Evolutionary conservation across 2,113 vertebrate genomes (phyloP).

Genomic region (Heptranchias perlo): DNA sequence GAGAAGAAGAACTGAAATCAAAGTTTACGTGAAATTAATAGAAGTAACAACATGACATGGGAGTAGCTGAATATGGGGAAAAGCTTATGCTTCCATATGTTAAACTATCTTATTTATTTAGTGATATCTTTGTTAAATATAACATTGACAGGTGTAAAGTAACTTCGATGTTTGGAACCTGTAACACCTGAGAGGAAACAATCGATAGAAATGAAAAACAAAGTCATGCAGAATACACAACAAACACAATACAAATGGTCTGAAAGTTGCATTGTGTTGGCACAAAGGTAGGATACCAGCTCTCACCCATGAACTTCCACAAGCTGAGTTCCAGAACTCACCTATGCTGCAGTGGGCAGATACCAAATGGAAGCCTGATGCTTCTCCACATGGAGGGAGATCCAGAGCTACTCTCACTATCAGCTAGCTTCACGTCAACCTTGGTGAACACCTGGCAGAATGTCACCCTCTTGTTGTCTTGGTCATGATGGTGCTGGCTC

Average conservation of each 20-base stretch:
- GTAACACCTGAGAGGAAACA: neutral
- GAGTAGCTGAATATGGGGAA: neutral
- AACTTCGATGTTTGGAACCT: neutral
- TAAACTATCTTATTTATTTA: neutral
- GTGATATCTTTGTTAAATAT: neutral
- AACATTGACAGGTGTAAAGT: neutral
- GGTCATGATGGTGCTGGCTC: neutral
- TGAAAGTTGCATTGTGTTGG: neutral
- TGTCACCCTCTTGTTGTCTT: neutral
- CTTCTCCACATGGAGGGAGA: neutral
- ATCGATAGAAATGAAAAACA: neutral
- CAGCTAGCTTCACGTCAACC: neutral
- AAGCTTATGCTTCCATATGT: neutral
- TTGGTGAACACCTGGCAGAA: neutral
- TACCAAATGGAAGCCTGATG: neutral
- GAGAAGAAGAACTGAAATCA: neutral
- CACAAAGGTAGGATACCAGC: neutral
- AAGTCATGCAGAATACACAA: neutral
- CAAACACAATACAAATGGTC: neutral
- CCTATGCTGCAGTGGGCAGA: neutral
- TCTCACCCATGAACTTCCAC: neutral
- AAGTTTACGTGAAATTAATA: neutral
- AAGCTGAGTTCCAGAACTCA: neutral
- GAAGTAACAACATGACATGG: neutral
- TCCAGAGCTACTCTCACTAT: neutral